Conservation (phyloP, 2,113 vertebrate species). For the Anser brachyrhynchus region DNA sequence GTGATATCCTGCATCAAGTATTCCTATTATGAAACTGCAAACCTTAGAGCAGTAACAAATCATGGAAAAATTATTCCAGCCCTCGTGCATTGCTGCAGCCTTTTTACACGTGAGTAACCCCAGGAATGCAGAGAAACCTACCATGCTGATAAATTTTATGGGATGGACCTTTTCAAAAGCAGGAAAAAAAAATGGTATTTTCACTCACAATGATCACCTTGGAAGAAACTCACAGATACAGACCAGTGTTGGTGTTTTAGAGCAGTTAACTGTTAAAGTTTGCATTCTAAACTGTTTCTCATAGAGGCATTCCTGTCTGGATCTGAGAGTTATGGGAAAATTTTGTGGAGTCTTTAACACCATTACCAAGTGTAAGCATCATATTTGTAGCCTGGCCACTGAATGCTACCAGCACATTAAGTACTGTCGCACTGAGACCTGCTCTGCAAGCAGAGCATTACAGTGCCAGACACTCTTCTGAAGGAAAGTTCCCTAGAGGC, state of each 20-base stretch:
- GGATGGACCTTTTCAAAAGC: background rate
- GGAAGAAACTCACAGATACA: background rate
- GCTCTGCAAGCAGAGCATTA: background rate
- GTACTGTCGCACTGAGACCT: background rate
- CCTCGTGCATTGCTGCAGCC: background rate
- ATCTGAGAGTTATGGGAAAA: background rate
- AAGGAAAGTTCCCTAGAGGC: background rate
- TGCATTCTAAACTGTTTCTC: background rate
- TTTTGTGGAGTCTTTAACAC: background rate
- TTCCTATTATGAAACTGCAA: background rate
- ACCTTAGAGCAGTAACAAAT: background rate
- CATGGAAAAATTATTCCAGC: background rate
- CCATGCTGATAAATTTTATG: background rate
- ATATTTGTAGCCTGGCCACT: background rate
- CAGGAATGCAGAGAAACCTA: background rate
- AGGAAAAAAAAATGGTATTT: background rate
- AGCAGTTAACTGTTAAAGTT: background rate
- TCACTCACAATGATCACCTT: background rate
- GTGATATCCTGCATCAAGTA: background rate
- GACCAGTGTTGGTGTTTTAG: background rate
- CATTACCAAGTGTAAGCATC: background rate
- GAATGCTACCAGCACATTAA: background rate
- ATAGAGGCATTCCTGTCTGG: background rate
- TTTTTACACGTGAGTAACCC: background rate
- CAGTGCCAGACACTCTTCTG: background rate